Base-by-base conservation (phyloP, 2,888 invertebrate species). In the Molanna angustata region DNA sequence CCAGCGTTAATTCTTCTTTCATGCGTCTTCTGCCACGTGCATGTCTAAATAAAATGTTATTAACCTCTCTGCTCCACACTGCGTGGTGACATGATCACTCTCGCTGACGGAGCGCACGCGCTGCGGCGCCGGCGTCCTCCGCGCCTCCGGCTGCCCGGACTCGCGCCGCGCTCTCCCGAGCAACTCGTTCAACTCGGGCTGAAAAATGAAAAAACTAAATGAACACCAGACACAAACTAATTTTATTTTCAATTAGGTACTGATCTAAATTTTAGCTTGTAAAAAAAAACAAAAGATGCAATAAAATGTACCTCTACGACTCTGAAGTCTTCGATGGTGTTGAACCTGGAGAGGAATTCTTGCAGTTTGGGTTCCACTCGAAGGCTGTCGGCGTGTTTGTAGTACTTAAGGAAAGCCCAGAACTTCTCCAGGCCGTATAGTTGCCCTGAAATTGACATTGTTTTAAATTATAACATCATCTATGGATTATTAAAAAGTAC, bases 351-450 rank as follows among this genome's bases (percentile, higher is more conserved):
- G 51, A 94, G 74, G 66, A 84, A 83, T 49, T 84, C 86, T 56
- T 83, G 76, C 37, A 94, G 73, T 64, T 83, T 83, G 1, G 86
- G 78, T 59, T 88, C 86, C 31, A 93, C 88, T 56, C 85, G 83
- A 42, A 93, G 74, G 57, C 86, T 84, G 18, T 74, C 78, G 22
- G 87, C 83, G 66, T 91, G 85, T 69, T 89, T 92, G 74, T 92
- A 96, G 78, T 97, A 98, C 73, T 97, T 97, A 53, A 94, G 78
- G 80, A 98, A 99, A 41, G 97, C 97, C 95, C 98, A 97, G 75
- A 99, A 99, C 72, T 99, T 99, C 76, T 99, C 99, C 62, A 99
- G 75, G 19, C 98, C 99, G 73, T 99, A 99, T 46, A 97, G 79
- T 73, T 98, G 95, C 70, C 94, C 94, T 90, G 71, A 19, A 37